Evolutionary conservation across 2,113 vertebrate species (phyloP), one percentile per base, ranked within the genome.

Genomic region (Oostethus manadensis): DNA sequence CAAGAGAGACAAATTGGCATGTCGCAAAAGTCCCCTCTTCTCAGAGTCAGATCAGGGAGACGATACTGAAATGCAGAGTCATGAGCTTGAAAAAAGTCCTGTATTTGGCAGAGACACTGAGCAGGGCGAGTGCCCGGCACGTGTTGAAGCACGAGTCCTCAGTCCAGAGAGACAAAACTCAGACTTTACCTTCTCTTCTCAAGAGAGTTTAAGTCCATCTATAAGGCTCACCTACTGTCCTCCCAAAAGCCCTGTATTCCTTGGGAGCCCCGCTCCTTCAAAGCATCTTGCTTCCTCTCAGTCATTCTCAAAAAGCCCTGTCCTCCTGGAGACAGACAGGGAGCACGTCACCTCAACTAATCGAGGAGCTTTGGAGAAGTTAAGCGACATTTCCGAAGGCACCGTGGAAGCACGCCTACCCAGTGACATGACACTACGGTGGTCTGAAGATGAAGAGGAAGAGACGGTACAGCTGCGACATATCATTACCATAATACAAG

Each of bases 371-470:
- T 2, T 0, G 9, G 7, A 2, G 1, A 3, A 0, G 17, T 62
- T 4, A 66, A 33, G 77, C 71, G 0, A 71, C 50, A 26, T 77
- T 77, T 0, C 22, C 16, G 22, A 14, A 7, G 54, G 60, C 20
- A 0, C 26, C 2, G 16, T 8, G 0, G 45, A 44, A 0, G 10
- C 40, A 0, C 33, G 20, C 11, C 33, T 55, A 13, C 15, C n/a
- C 10, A 55, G 71, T 11, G 58, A 88, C 44, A 85, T 85, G 79
- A 73, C 43, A 17, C 64, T 88, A 3, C 62, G 42, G 29, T 86
- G 82, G 82, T 78, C 83, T 1, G 87, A 86, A 0, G 73, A 85
- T 1, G 87, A 86, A 1, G 81, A 83, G 0, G 74, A 68, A 8
- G 11, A 57, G 42, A 75, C 60, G 65, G 85, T 87, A 66, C 20